Evolutionary conservation across 1,140 invertebrate species (phyloP).

Genomic region (Zelostemma sp.): DNA sequence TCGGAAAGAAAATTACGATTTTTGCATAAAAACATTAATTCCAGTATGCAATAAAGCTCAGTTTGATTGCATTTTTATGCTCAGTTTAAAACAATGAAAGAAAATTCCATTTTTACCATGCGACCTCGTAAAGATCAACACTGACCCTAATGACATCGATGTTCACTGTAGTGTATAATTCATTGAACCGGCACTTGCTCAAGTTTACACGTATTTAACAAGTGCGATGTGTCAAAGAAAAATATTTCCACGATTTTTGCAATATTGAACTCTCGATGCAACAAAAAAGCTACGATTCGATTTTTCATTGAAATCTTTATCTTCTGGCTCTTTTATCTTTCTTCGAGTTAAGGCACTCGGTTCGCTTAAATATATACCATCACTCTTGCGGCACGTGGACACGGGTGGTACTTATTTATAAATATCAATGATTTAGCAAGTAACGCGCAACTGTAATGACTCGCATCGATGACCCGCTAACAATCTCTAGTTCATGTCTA

Average conservation of each 20-base stretch:
- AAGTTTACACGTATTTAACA: too few relatives aligned
- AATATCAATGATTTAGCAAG: slow-evolving; percentile 49
- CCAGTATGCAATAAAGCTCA: too few relatives aligned
- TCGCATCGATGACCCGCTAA: slow-evolving; percentile 29
- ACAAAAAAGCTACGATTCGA: too few relatives aligned
- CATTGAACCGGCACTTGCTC: neutral
- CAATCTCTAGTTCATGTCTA: slow-evolving; percentile 33
- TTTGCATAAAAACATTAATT: too few relatives aligned
- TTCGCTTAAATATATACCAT: slow-evolving; percentile 41
- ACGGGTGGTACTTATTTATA: slow-evolving; percentile 57
- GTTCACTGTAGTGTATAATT: slow-evolving; percentile 30
- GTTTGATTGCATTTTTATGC: too few relatives aligned
- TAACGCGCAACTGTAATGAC: slow-evolving; percentile 1
- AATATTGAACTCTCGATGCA: too few relatives aligned
- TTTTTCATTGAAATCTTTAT: neutral
- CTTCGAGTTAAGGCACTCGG: slow-evolving; percentile 49
- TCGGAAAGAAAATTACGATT: too few relatives aligned
- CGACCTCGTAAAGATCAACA: slow-evolving; percentile 26
- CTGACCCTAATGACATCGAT: slow-evolving; percentile 26
- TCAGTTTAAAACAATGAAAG: slow-evolving; percentile 13
- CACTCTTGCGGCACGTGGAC: slow-evolving; percentile 53
- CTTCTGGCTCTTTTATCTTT: slow-evolving; percentile 26
- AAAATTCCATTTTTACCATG: slow-evolving; percentile 14
- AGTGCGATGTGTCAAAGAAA: too few relatives aligned
- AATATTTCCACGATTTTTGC: too few relatives aligned